Evolutionary conservation across 2,113 vertebrate species (phyloP).

Genomic region (Semnopithecus entellus): DNA sequence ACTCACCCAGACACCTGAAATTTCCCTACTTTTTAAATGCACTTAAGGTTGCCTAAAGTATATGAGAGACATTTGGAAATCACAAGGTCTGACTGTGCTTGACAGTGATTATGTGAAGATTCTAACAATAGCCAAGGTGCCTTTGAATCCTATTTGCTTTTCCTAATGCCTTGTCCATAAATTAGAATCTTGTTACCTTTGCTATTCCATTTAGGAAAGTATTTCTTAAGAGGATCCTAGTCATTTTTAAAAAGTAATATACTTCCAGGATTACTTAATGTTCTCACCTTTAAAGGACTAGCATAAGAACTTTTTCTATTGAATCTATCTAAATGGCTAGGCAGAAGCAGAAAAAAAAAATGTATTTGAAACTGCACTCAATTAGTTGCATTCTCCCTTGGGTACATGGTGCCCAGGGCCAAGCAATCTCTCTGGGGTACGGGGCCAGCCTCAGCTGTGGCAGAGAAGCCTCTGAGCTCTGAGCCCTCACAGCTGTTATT

Average conservation of each 20-base stretch:
- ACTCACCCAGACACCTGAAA: not conserved
- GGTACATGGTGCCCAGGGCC: no score
- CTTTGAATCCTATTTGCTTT: conserved; percentile 18
- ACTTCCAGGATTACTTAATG: conserved; percentile 39
- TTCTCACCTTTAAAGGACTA: conserved; percentile 24
- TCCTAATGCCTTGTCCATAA: not conserved
- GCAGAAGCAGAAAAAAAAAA: not conserved
- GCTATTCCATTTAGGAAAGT: conserved; percentile 39
- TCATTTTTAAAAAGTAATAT: conserved; percentile 1
- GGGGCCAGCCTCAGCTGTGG: not conserved
- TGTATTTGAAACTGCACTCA: not conserved
- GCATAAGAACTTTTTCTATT: conserved; percentile 1
- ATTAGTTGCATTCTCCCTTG: not conserved
- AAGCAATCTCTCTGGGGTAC: not conserved
- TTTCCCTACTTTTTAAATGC: not conserved
- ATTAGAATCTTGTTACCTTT: conserved; percentile 27
- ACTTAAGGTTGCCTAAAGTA: not conserved
- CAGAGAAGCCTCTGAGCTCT: not conserved
- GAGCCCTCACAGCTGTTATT: not conserved
- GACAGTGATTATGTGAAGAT: not conserved
- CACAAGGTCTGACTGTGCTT: not conserved
- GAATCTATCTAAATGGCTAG: not conserved
- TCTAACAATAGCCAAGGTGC: not conserved
- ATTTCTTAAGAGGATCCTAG: conserved; percentile 21
- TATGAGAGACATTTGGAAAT: not conserved